These are phyloP conservation scores for Oreotrochilus melanogaster DNA, from an alignment of 2,113 vertebrate genomes.

Conservation along the genomic window DNA sequence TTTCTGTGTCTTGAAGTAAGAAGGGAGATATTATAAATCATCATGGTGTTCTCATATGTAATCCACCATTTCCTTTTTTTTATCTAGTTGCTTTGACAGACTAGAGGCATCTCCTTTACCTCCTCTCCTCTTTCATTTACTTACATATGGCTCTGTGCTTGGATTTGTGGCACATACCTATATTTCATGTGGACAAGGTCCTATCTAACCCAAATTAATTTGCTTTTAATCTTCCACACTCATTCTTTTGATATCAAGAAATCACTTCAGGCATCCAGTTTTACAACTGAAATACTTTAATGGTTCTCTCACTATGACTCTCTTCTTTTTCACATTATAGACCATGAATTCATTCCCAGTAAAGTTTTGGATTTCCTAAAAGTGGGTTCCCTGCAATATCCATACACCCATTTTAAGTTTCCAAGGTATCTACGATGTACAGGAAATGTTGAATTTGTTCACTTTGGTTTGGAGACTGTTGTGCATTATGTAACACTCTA, in stretches of 20 bases:
- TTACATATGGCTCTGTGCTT: background rate
- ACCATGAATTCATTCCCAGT: background rate
- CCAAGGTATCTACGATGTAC: background rate
- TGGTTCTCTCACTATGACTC: background rate
- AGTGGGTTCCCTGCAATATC: background rate
- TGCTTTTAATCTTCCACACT: background rate
- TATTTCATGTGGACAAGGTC: background rate
- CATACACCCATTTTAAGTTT: background rate
- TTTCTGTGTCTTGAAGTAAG: background rate
- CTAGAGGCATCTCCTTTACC: background rate
- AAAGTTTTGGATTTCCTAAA: background rate
- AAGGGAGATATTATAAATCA: background rate
- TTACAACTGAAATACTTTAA: background rate
- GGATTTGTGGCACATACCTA: background rate
- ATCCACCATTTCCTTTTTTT: background rate
- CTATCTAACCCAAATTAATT: background rate
- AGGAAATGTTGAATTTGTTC: background rate
- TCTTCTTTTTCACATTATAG: background rate
- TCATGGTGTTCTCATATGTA: background rate
- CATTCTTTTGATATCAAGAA: background rate
- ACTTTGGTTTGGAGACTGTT: constrained; percentile 12
- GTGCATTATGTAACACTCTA: constrained; percentile 31
- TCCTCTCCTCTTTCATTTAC: background rate
- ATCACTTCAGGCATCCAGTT: background rate
- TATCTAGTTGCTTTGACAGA: background rate